phyloP scores from a whole-genome alignment of 1,140 invertebrate genomes.

The Cydia splendana region DNA sequence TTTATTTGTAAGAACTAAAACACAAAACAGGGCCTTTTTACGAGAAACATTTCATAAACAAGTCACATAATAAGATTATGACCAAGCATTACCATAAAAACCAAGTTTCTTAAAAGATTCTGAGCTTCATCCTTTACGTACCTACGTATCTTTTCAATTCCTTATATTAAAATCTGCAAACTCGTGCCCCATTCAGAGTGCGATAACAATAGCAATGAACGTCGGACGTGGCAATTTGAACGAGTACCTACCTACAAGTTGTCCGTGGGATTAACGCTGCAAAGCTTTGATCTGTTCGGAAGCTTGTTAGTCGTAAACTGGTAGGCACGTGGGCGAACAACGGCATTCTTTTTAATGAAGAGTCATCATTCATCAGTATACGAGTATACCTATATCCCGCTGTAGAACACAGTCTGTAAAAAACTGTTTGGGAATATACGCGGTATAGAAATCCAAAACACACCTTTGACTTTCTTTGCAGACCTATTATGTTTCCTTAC shows the following conservation, averaged over 20 bases:
- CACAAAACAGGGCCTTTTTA: too few relatives aligned
- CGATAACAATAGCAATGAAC: conserved; percentile 20
- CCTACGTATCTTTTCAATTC: conserved; percentile 8
- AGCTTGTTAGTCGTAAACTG: too few relatives aligned
- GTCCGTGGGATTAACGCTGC: neutral
- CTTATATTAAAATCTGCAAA: conserved; percentile 21
- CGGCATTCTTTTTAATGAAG: too few relatives aligned
- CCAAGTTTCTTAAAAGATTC: conserved; percentile 1
- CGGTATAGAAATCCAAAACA: too few relatives aligned
- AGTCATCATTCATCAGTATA: too few relatives aligned
- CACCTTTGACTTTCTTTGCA: too few relatives aligned
- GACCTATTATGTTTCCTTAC: too few relatives aligned
- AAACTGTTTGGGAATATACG: too few relatives aligned
- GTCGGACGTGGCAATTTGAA: conserved; percentile 13
- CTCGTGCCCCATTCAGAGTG: conserved; percentile 9
- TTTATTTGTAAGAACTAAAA: too few relatives aligned
- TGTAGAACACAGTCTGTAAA: too few relatives aligned
- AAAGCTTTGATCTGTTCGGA: conserved; percentile 13
- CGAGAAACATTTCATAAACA: neutral
- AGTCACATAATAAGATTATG: neutral
- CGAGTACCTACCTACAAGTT: neutral
- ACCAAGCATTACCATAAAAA: neutral
- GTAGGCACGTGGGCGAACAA: too few relatives aligned
- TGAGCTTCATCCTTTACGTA: neutral
- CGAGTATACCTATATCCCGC: too few relatives aligned